Base-by-base conservation (phyloP, 2,797 vertebrate genomes). In the Amniataba percoides region DNA sequence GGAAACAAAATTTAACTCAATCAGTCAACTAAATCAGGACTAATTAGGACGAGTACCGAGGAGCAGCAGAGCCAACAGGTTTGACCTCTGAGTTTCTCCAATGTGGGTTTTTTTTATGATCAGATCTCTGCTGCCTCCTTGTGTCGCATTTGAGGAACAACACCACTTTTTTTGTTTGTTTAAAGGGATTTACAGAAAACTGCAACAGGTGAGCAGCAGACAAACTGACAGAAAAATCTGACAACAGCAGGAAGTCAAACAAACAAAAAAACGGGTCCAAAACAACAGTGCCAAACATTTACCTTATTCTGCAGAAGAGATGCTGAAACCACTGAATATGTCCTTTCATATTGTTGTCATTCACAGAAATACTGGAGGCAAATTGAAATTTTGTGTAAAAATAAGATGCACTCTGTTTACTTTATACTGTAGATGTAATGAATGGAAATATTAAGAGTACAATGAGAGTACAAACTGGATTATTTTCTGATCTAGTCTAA, bases 91-190 rank as follows among this genome's bases (percentile, higher is more conserved):
- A 31, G 3, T n/a, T 15, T n/a, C 58, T 40, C 27, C 27, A 31
- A 31, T 31, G 27, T 31, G n/a, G 25, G 11, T 43, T 25, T 43
- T 49, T 21, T 9, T 12, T 2, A 19, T 39, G 3, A 0, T 40
- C 31, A 60, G 77, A 53, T 89, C 82, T 87, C 65, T 92, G 85
- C 83, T 83, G 85, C 88, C 82, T 8, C 78, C 18, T 0, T 49
- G 83, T 86, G 91, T 1, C 1, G 0, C 3, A 42, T 4, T 0
- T 5, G 46, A 46, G 12, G 34, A 88, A 63, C 23, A 82, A 2
- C 72, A 80, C 0, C 14, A 34, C 15, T 70, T 36, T 5, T 18
- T 5, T 27, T 27, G 27, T 4, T 31, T 31, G 3, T 31, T 31
- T 31, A 31, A 31, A 31, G 27, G 27, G 40, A 53, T 18, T 9